phyloP scores from a whole-genome alignment of 2,797 vertebrate species.

The Cyclura pinguis region DNA sequence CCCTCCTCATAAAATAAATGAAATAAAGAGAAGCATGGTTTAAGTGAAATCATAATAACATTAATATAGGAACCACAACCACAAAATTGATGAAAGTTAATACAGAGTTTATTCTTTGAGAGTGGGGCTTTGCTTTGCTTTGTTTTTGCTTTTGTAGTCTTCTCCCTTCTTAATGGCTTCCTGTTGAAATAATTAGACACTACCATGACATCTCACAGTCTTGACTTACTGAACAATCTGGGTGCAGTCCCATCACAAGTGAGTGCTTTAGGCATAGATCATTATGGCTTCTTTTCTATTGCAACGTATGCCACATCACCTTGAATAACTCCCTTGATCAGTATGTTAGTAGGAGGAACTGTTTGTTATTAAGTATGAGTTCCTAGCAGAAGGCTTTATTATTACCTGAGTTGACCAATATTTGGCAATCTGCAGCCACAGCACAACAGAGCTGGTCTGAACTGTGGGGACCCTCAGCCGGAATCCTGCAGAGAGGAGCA shows the following conservation, averaged over 20 bases:
- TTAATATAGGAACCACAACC: conserved; percentile 30
- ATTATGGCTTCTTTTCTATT: neutral
- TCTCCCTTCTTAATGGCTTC: neutral
- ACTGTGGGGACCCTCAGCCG: neutral
- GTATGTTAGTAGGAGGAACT: neutral
- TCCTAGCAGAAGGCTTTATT: neutral
- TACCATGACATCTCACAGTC: neutral
- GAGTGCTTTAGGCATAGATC: neutral
- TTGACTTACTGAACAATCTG: neutral
- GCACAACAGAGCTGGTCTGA: neutral
- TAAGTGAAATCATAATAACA: neutral
- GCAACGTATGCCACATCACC: neutral
- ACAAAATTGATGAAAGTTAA: conserved; percentile 39
- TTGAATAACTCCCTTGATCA: neutral
- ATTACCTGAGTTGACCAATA: neutral
- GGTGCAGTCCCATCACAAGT: neutral
- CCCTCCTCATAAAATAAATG: conserved; percentile 38
- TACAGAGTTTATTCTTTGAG: neutral
- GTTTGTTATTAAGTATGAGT: neutral
- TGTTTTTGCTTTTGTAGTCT: conserved; percentile 3
- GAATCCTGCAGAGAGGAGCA: neutral
- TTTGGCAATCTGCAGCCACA: neutral
- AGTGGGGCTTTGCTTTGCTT: too few species aligned
- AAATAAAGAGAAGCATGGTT: conserved; percentile 16
- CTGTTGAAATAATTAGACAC: neutral